Percentiles rank a stretch among this genome's conserved stretches.
Evolutionary conservation across 2,113 vertebrate species (phyloP).

Genomic region (Pycnonotus jocosus): DNA sequence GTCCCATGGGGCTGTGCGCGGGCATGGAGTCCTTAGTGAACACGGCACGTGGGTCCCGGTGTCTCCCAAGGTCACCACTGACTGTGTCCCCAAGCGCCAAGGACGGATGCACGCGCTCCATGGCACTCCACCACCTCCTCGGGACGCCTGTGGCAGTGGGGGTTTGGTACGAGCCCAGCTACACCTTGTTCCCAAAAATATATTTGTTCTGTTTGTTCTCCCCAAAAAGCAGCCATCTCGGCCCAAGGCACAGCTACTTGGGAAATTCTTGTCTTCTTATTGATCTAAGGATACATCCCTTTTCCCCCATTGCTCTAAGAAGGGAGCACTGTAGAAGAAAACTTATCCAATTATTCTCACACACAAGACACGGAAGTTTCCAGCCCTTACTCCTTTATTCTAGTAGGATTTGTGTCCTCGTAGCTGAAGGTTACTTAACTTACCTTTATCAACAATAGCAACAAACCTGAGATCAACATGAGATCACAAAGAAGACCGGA

Average conservation of each 20-base stretch:
- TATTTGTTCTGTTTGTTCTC: not conserved
- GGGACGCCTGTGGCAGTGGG: not conserved
- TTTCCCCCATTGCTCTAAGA: rapidly evolving
- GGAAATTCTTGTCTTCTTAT: not conserved
- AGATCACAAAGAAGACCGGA: not conserved
- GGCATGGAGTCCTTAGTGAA: rapidly evolving
- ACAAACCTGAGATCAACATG: not conserved
- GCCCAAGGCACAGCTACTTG: not conserved
- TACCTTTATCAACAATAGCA: not conserved
- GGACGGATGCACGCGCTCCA: rapidly evolving
- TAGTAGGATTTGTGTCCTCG: not conserved
- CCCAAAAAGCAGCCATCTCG: not conserved
- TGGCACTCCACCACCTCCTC: not conserved
- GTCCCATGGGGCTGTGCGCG: not conserved
- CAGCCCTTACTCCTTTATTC: not conserved
- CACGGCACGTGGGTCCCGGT: rapidly evolving
- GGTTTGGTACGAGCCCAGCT: not conserved
- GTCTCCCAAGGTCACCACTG: rapidly evolving
- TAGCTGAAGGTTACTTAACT: not conserved
- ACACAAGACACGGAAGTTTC: not conserved
- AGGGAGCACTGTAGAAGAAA: not conserved
- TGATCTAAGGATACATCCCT: not conserved
- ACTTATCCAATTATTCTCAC: not conserved
- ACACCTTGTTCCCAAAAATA: rapidly evolving
- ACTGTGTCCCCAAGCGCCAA: not conserved